Conservation (phyloP, 2,797 vertebrate genomes). For the Lacerta viridis region DNA sequence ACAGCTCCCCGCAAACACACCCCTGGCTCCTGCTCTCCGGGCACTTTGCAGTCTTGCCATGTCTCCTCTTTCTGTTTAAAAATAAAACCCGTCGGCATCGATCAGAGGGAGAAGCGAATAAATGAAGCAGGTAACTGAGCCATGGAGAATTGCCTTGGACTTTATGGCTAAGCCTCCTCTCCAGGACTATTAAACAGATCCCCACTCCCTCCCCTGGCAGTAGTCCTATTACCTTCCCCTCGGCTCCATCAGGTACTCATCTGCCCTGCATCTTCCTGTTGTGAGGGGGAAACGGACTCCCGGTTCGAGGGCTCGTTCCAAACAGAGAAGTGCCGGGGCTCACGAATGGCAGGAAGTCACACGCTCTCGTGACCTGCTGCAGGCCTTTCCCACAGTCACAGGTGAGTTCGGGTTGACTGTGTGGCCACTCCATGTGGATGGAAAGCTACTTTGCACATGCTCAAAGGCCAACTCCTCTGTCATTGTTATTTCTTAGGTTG, state of each 20-base stretch:
- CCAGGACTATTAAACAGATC: constrained; percentile 31
- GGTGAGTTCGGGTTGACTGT: neutral
- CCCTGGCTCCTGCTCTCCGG: neutral
- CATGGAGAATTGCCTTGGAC: constrained; percentile 52
- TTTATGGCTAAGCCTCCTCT: constrained; percentile 40
- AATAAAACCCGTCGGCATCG: constrained; percentile 43
- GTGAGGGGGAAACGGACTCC: neutral
- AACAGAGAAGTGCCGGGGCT: neutral
- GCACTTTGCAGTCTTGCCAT: constrained; percentile 42
- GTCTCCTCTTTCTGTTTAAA: constrained; percentile 36
- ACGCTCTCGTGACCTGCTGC: neutral
- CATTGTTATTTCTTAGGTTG: neutral
- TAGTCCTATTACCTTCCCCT: neutral
- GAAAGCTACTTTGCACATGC: neutral
- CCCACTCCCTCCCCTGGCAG: constrained; percentile 3
- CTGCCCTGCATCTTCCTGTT: neutral
- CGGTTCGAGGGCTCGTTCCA: neutral
- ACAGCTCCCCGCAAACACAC: neutral
- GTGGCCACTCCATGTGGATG: neutral
- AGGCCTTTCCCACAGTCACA: neutral
- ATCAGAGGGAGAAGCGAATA: constrained; percentile 47
- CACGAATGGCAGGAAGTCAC: neutral
- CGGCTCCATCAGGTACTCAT: neutral
- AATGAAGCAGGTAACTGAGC: constrained; percentile 54
- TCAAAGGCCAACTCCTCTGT: neutral